phyloP scores from a whole-genome alignment of 2,888 invertebrate species.

The Chrysolina americana region DNA sequence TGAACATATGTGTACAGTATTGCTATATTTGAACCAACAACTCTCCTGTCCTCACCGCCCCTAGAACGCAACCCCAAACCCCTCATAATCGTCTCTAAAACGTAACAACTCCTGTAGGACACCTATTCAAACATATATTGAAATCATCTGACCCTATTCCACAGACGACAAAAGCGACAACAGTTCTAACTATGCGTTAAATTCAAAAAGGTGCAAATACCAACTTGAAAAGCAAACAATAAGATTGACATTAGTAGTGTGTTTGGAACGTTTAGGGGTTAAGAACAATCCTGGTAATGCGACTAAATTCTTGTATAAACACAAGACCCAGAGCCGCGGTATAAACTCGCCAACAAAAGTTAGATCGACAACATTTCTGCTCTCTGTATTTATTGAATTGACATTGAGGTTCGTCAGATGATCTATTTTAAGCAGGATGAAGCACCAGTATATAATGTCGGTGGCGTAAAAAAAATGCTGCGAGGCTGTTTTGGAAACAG shows the following conservation, averaged over 20 bases:
- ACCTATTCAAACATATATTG: slow-evolving; percentile 42
- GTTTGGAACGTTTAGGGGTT: slow-evolving; percentile 45
- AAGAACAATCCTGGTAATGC: slow-evolving; percentile 54
- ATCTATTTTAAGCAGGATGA: too few species aligned
- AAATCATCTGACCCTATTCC: slow-evolving; percentile 28
- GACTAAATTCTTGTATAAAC: slow-evolving; percentile 59
- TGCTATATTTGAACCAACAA: background rate
- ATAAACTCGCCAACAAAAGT: slow-evolving; percentile 29
- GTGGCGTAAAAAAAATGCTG: too few species aligned
- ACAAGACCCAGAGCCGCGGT: slow-evolving; percentile 56
- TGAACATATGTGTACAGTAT: background rate
- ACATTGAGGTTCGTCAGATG: too few species aligned
- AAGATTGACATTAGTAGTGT: slow-evolving; percentile 38
- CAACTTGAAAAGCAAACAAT: slow-evolving; percentile 43
- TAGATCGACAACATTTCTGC: background rate
- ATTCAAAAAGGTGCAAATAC: slow-evolving; percentile 50
- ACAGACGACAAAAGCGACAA: slow-evolving; percentile 38
- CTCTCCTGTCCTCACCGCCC: background rate
- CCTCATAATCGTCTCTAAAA: background rate
- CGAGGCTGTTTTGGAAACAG: too few species aligned
- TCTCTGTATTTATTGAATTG: too few species aligned
- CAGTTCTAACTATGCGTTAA: slow-evolving; percentile 48
- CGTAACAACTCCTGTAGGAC: slow-evolving; percentile 22
- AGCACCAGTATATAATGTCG: too few species aligned
- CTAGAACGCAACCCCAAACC: background rate